Base-by-base conservation (phyloP, 2,113 vertebrate species). In the Cryptoleucopteryx plumbea region DNA sequence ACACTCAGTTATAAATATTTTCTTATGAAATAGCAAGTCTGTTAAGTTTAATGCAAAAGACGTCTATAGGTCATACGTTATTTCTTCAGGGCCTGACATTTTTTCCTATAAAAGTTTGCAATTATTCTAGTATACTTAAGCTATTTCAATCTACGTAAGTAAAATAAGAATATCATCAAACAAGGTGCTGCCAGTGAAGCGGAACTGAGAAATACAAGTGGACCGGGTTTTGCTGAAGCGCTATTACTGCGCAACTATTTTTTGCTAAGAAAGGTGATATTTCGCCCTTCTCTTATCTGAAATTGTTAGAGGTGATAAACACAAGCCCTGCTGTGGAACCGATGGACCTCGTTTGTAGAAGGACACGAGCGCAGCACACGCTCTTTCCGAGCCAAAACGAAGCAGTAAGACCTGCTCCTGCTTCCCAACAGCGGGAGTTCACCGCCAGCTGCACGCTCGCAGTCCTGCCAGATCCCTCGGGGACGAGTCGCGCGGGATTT, bases 401-500 rank as follows among this genome's bases (percentile, higher is more conserved):
- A 48, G 34, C 10, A 11, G 0, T 32, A 4, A 1, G 31, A 20
- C 22, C 31, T 6, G n/a, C 2, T 53, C 59, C 42, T 1, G 42
- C 12, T 7, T 6, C 48, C 13, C 7, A 6, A 4, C 43, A 3
- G 14, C 19, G 14, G 63, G 31, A 13, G 16, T 1, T 11, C 6
- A 4, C 18, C 5, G 13, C 11, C 20, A 0, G 66, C 62, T 2
- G 47, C 32, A 0, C 48, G 4, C 14, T 7, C 2, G 32, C 16
- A 2, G 2, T 14, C 9, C 40, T 2, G 93, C 43, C 56, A 2
- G 21, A 5, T 14, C 13, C 40, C 90, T 6, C 1, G 3, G 34
- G 45, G 16, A 27, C 25, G 31, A 17, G 22, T 4, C 9, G 32
- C 5, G 40, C 17, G 10, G 3, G 55, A 1, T 10, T 25, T 26